A percentile compares a stretch with the other conserved stretches of the same genome.
phyloP scores from a whole-genome alignment of 2,113 vertebrate genomes.

The Pogona vitticeps region DNA sequence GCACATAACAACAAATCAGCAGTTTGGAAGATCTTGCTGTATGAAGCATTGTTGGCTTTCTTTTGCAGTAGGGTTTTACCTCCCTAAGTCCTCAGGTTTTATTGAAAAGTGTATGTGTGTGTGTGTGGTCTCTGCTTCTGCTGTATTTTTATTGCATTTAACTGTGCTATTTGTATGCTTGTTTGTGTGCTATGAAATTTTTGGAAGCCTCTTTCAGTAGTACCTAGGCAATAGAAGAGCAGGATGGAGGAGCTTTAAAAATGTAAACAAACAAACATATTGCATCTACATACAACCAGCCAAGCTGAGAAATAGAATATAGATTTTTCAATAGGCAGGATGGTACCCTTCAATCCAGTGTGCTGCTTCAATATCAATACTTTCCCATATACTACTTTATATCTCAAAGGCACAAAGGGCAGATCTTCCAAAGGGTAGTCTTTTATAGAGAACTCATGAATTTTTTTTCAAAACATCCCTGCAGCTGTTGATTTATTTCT shows the following conservation, averaged over 20 bases:
- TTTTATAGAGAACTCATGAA: neutral
- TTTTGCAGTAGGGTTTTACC: too few relatives aligned
- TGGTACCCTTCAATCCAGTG: neutral
- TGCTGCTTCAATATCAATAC: neutral
- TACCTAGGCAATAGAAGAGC: neutral
- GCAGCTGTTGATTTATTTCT: slow-evolving; percentile 36
- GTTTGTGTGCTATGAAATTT: neutral
- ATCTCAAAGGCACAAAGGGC: neutral
- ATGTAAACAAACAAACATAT: neutral
- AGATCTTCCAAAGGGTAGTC: neutral
- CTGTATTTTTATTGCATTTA: neutral
- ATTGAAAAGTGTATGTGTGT: neutral
- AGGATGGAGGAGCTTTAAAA: neutral
- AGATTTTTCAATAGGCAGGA: slow-evolving; percentile 24
- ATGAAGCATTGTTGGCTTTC: too few relatives aligned
- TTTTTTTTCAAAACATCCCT: neutral
- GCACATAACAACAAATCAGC: too few relatives aligned
- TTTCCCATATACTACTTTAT: neutral
- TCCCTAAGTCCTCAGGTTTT: too few relatives aligned
- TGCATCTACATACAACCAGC: neutral
- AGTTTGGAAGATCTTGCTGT: too few relatives aligned
- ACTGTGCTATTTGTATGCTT: neutral
- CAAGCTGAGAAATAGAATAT: neutral
- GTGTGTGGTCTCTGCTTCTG: neutral
- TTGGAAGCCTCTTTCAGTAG: neutral